Evolutionary conservation across 2,888 invertebrate species (phyloP), one percentile per base, ranked within the genome.

Genomic region (Eupithecia tripunctaria): DNA sequence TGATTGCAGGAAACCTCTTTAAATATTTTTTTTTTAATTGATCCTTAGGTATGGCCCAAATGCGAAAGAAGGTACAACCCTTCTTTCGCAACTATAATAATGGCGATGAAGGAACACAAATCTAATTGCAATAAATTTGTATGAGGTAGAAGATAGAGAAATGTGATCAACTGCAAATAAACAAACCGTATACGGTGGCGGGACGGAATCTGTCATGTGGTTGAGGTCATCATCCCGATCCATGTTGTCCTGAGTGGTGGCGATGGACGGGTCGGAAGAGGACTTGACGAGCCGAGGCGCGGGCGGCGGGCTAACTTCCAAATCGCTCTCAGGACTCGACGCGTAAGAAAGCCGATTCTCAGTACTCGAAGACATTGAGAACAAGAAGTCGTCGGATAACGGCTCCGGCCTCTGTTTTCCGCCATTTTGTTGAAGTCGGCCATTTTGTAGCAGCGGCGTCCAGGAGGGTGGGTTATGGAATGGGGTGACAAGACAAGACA

Each of bases 341-440:
- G 98, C 98, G 94, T 98, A 99, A 88, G 99, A 99, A 82, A 99
- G 95, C 89, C 98, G 97, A 90, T 98, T 96, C 88, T 94, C 94
- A 41, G 93, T 94, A 81, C 92, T 93, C 88, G 98, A 97, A 83
- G 98, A 98, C 99, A 99, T 99, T 89, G 99, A 99, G 96, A 99
- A 99, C 89, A 99, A 97, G 96, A 99, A 99, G 96, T 99, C 99
- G 94, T 99, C 99, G 86, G 98, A 98, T 91, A 99, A 96, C 91
- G 98, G 98, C 95, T 99, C 98, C 91, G 98, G 98, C 90, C 99
- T 98, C 98, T 99, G 95, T 85, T 81, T 72, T 67, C 81, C 81
- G 83, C 83, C 84, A 82, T 85, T 86, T 85, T 83, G 80, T 81
- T 21, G 85, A 82, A 79, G 76, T 88, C 86, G 84, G 86, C 86